Percentiles rank a stretch among this genome's conserved stretches.
These are phyloP conservation scores for Oncopeltus fasciatus DNA, from an alignment of 1,140 invertebrate genomes.

Conservation along the genomic window DNA sequence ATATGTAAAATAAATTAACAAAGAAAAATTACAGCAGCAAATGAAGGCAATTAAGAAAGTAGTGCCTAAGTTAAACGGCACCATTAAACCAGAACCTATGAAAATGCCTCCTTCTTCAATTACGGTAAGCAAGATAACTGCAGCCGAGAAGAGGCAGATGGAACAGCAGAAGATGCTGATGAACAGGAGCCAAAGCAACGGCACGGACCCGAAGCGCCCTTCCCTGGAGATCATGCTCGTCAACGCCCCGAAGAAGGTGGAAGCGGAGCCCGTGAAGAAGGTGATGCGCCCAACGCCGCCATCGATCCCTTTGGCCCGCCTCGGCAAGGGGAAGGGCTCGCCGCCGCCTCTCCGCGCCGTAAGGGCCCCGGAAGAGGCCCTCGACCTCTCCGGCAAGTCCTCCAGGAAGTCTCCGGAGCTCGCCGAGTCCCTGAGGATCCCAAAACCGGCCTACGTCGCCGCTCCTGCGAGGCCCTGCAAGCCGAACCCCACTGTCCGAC, in stretches of 20 bases:
- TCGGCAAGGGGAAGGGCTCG: conserved; percentile 10
- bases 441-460: not conserved
- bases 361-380: conserved; percentile 17
- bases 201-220: conserved; percentile 22
- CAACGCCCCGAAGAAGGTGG: conserved; percentile 20
- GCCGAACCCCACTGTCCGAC: conserved; percentile 29
- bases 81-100: conserved; percentile 12
- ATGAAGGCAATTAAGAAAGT: conserved; percentile 23
- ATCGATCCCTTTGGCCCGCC: conserved; percentile 12
- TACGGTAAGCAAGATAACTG: conserved; percentile 26
- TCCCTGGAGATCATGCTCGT: conserved; percentile 28
- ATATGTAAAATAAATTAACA: conserved; percentile 1
- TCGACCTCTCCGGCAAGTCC: conserved; percentile 28
- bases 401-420: conserved; percentile 23
- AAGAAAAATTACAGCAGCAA: conserved; percentile 26
- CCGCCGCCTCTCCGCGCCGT: not conserved
- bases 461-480: not conserved
- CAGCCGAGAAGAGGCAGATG: conserved; percentile 24
- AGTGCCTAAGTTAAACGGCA: conserved; percentile 16
- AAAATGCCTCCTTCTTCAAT: conserved; percentile 25
- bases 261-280: conserved; percentile 8
- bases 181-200: conserved; percentile 17
- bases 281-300: conserved; percentile 10
- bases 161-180: conserved; percentile 23
- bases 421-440: conserved; percentile 19